Evolutionary conservation across 2,113 vertebrate genomes (phyloP).

Genomic region (Tragelaphus scriptus): DNA sequence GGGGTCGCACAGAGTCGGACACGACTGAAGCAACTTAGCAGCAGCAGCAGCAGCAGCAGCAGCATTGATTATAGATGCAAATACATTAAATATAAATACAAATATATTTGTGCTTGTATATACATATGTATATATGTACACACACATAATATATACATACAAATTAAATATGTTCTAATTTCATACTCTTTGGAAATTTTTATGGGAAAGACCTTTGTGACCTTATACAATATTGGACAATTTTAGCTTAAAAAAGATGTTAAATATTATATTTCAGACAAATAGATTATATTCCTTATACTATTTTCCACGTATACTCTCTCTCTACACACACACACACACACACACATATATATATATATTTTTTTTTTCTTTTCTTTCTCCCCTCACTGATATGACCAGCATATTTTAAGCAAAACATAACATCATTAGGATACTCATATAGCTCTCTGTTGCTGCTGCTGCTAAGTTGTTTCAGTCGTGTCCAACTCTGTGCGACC

Average conservation of each 20-base stretch:
- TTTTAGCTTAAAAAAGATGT: background rate
- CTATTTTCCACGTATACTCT: background rate
- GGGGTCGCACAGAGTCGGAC: rapidly evolving
- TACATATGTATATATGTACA: background rate
- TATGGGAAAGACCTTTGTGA: background rate
- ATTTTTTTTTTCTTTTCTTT: background rate
- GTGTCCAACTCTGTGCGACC: rapidly evolving
- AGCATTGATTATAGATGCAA: background rate
- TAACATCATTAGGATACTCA: background rate
- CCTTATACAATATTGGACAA: background rate
- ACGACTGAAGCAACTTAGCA: too few species aligned
- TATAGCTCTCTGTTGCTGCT: background rate
- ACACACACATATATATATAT: background rate
- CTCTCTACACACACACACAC: background rate
- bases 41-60: too few species aligned
- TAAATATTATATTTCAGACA: background rate
- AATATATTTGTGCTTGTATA: background rate
- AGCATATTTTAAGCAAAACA: background rate
- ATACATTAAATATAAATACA: background rate
- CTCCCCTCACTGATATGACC: background rate
- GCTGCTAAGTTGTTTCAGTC: too few species aligned
- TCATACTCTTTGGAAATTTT: background rate
- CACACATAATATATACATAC: background rate
- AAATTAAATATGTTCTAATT: background rate
- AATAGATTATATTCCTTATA: background rate